Conservation (phyloP, 2,888 invertebrate genomes). For the Hirtodrosophila alboralis region DNA sequence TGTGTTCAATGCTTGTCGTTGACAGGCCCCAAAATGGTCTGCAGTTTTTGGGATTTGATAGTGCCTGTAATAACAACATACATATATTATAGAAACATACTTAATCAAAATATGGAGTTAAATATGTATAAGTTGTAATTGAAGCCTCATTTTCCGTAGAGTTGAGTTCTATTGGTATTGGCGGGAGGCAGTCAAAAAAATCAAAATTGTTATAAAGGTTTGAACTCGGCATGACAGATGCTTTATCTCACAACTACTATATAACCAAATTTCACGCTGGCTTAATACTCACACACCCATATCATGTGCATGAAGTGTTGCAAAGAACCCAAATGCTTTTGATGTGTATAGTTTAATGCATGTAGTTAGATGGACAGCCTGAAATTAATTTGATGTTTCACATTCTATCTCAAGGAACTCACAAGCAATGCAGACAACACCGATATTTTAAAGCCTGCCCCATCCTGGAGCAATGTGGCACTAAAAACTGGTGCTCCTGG, state of each 20-base stretch:
- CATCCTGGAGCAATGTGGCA: slow-evolving; percentile 85
- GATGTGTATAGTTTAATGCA: slow-evolving; percentile 45
- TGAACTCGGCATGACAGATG: slow-evolving; percentile 23
- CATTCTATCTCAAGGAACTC: slow-evolving; percentile 77
- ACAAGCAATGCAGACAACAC: slow-evolving; percentile 81
- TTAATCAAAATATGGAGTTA: slow-evolving; percentile 9
- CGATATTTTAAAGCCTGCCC: slow-evolving; percentile 85
- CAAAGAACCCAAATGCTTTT: slow-evolving; percentile 50
- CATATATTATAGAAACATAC: slow-evolving; percentile 6
- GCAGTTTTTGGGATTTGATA: slow-evolving; percentile 8
- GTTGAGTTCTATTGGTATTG: slow-evolving; percentile 11
- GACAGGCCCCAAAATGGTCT: slow-evolving; percentile 1
- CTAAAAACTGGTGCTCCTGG: slow-evolving; percentile 84
- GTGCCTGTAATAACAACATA: slow-evolving; percentile 9
- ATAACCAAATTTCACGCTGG: slow-evolving; percentile 27
- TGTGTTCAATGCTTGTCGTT: slow-evolving; percentile 39
- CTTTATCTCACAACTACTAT: slow-evolving; percentile 17
- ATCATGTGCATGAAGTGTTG: slow-evolving; percentile 29
- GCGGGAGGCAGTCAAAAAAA: not conserved
- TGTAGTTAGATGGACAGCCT: not conserved
- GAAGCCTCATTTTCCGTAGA: slow-evolving; percentile 1
- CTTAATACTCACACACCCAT: slow-evolving; percentile 20
- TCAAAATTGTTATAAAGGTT: slow-evolving; percentile 5
- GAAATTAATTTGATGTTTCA: not conserved
- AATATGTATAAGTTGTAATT: slow-evolving; percentile 19